Conservation (phyloP, 1,140 invertebrate species). For the Drosophila busckii region DNA sequence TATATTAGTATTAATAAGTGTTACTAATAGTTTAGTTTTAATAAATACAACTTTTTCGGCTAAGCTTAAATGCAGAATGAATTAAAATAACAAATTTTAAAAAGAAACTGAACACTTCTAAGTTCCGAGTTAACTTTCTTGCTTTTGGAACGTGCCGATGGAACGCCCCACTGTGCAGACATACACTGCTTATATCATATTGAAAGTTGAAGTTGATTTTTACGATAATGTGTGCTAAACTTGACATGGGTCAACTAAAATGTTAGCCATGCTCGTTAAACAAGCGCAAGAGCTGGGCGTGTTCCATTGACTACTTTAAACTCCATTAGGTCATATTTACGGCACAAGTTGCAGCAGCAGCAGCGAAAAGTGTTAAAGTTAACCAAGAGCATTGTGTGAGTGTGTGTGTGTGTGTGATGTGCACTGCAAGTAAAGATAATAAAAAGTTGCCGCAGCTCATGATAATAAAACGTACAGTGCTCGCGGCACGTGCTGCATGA, state of each 20-base stretch:
- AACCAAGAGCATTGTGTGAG: conserved; percentile 7
- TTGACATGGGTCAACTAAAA: conserved; percentile 52
- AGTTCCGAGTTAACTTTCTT: too few relatives aligned
- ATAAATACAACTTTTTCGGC: too few relatives aligned
- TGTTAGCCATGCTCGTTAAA: conserved; percentile 24
- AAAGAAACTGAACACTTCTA: too few relatives aligned
- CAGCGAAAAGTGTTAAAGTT: conserved; percentile 65
- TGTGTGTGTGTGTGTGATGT: too few relatives aligned
- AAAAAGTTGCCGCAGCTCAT: conserved; percentile 70
- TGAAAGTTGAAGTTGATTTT: conserved; percentile 65
- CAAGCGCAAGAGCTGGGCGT: conserved; percentile 5
- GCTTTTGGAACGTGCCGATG: too few relatives aligned
- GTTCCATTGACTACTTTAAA: conserved; percentile 54
- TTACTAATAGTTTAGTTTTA: too few relatives aligned
- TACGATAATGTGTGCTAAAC: conserved; percentile 64
- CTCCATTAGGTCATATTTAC: conserved; percentile 71
- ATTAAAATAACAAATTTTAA: too few relatives aligned
- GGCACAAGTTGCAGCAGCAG: conserved; percentile 37
- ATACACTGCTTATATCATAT: conserved; percentile 24
- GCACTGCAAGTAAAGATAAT: too few relatives aligned
- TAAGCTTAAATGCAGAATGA: too few relatives aligned
- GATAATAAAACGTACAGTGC: conserved; percentile 68
- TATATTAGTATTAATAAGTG: too few relatives aligned
- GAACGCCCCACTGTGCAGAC: too few relatives aligned
- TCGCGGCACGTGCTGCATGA: conserved; percentile 62